These are phyloP conservation scores for Drosophila cardini DNA, from an alignment of 1,140 invertebrate genomes.

Conservation along the genomic window DNA sequence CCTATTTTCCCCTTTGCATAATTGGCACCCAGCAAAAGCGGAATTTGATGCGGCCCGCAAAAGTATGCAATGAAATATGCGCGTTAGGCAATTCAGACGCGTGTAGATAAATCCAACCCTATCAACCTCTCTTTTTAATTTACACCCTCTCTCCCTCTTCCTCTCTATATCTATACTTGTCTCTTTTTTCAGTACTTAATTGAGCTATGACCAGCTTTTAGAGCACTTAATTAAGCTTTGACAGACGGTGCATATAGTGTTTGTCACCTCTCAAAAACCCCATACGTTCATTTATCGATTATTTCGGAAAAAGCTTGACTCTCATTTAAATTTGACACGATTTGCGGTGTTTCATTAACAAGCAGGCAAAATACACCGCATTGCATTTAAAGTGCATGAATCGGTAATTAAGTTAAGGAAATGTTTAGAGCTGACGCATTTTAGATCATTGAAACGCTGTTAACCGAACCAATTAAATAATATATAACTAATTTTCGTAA, in stretches of 20 bases:
- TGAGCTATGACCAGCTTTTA: conserved; percentile 40
- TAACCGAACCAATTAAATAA: not conserved
- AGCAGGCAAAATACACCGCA: not conserved
- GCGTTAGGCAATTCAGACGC: conserved; percentile 34
- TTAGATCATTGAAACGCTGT: not conserved
- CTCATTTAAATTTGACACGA: conserved; percentile 39
- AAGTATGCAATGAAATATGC: conserved; percentile 46
- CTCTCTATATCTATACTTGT: not conserved
- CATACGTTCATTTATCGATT: conserved; percentile 13
- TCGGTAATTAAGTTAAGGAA: too few species aligned
- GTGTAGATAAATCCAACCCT: not conserved
- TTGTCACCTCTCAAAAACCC: conserved; percentile 9
- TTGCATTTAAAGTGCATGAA: too few species aligned
- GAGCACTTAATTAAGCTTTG: conserved; percentile 58
- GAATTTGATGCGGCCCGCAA: conserved; percentile 41
- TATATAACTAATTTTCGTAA: too few species aligned
- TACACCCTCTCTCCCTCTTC: not conserved
- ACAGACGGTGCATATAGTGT: conserved; percentile 3
- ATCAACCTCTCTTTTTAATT: not conserved
- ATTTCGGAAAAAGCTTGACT: conserved; percentile 34
- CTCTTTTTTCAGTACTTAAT: conserved; percentile 22
- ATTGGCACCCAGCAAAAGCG: conserved; percentile 42
- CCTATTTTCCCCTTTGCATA: conserved; percentile 27
- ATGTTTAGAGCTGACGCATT: too few species aligned
- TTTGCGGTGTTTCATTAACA: conserved; percentile 24